Percentiles rank a stretch among this genome's conserved stretches.
phyloP scores from a whole-genome alignment of 1,140 invertebrate species.

The Drosophila sucinea region DNA sequence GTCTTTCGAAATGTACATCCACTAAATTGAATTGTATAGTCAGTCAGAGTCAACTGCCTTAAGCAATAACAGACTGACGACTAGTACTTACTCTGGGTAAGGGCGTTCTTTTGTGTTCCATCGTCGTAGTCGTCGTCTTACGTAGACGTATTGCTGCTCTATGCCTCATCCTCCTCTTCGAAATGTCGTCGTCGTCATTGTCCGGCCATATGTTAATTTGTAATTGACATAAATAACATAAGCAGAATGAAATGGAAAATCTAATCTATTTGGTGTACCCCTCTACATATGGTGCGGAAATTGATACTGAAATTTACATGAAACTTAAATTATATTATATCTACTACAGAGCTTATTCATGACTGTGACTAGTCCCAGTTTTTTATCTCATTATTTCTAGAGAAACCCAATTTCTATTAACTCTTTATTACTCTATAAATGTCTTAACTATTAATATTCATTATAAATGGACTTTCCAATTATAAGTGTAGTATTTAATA shows the following conservation, averaged over 20 bases:
- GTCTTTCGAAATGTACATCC: background rate
- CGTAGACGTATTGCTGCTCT: conserved; percentile 12
- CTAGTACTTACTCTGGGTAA: background rate
- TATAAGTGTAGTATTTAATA: too few relatives aligned
- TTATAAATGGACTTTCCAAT: too few relatives aligned
- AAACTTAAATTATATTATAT: background rate
- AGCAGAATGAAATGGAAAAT: conserved; percentile 14
- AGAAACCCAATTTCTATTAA: too few relatives aligned
- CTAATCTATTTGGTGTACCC: conserved; percentile 9
- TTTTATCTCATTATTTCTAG: too few relatives aligned
- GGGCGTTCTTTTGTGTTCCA: background rate
- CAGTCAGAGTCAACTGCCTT: background rate
- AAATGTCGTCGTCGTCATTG: background rate
- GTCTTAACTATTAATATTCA: too few relatives aligned
- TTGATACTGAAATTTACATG: background rate
- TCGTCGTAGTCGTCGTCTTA: background rate
- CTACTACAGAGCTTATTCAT: background rate
- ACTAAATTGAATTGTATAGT: conserved; percentile 6
- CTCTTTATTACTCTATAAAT: too few relatives aligned
- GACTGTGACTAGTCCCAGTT: too few relatives aligned
- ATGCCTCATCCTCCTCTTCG: conserved; percentile 6
- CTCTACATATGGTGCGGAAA: conserved; percentile 3
- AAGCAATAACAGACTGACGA: background rate
- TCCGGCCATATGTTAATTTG: conserved; percentile 56
- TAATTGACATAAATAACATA: conserved; percentile 62